Evolutionary conservation across 2,888 invertebrate genomes (phyloP).

Genomic region (Thymelicus acteon): DNA sequence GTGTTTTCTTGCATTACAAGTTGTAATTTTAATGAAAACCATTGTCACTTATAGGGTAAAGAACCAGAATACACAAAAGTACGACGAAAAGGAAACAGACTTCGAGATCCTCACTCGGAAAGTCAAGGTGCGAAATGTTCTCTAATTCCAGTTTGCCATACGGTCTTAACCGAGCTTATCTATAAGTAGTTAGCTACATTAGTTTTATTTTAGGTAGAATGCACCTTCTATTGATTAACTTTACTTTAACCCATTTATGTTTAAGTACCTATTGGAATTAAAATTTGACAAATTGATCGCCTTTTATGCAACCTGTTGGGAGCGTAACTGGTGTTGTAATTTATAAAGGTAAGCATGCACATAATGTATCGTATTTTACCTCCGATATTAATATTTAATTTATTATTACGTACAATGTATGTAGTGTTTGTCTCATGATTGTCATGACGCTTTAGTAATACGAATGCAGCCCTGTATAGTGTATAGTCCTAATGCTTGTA

Average conservation of each 20-base stretch:
- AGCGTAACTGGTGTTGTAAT: conserved; percentile 83
- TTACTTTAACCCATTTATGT: conserved; percentile 76
- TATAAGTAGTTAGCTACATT: conserved; percentile 77
- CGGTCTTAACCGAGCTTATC: conserved; percentile 63
- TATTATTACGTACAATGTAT: conserved; percentile 39
- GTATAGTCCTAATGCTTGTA: conserved; percentile 40
- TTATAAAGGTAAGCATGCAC: conserved; percentile 84
- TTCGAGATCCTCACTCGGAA: conserved; percentile 92
- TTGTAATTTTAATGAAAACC: conserved; percentile 5
- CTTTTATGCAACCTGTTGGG: conserved; percentile 84
- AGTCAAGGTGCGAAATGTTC: conserved; percentile 88
- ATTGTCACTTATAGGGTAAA: conserved; percentile 84
- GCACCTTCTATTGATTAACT: conserved; percentile 75
- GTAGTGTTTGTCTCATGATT: conserved; percentile 50
- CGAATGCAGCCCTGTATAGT: conserved; percentile 40
- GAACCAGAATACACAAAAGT: conserved; percentile 94
- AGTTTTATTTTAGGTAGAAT: conserved; percentile 78
- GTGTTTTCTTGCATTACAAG: neutral
- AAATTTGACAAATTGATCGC: conserved; percentile 81
- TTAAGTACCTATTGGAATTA: conserved; percentile 71
- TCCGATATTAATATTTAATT: conserved; percentile 45
- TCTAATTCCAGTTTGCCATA: conserved; percentile 34
- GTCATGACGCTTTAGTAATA: conserved; percentile 40
- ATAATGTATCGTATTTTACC: conserved; percentile 68
- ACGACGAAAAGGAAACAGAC: conserved; percentile 91